Percentiles rank a stretch among this genome's conserved stretches.
phyloP scores from a whole-genome alignment of 2,113 vertebrate species.

The mouse (Mus musculus) region DNA sequence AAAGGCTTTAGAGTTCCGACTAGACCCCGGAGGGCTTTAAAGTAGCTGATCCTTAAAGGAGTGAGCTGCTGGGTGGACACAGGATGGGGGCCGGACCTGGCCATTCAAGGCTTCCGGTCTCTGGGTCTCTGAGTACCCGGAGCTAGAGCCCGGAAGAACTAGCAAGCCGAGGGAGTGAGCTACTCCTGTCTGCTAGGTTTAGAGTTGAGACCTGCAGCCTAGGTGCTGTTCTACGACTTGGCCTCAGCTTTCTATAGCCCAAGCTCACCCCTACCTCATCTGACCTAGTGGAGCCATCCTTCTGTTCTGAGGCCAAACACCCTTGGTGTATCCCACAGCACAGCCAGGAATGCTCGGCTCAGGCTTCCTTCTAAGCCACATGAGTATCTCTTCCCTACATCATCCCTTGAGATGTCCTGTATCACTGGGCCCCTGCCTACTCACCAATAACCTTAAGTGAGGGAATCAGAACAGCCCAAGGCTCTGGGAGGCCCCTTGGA shows the following conservation, averaged over 20 bases:
- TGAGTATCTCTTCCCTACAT: neutral
- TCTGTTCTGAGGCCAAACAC: neutral
- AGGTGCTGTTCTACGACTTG: no score
- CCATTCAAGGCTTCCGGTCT: no score
- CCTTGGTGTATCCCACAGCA: neutral
- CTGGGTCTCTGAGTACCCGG: no score
- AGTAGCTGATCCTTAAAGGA: neutral
- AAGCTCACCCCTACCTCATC: neutral
- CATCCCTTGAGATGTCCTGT: neutral
- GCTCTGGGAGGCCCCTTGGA: neutral
- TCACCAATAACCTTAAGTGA: neutral
- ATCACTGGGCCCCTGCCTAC: neutral
- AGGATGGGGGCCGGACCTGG: rapidly evolving
- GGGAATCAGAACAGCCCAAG: neutral
- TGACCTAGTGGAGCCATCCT: neutral
- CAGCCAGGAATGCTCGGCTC: neutral
- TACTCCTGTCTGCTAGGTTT: neutral
- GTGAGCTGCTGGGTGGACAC: conserved; percentile 74
- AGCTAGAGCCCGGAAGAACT: no score
- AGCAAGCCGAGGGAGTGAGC: neutral
- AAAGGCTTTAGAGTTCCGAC: neutral
- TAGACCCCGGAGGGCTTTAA: neutral
- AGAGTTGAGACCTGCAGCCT: neutral
- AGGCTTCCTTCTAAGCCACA: neutral
- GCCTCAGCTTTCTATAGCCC: no score